These are phyloP conservation scores for Telmatochromis sp. DNA, from an alignment of 2,113 vertebrate genomes.

Conservation along the genomic window DNA sequence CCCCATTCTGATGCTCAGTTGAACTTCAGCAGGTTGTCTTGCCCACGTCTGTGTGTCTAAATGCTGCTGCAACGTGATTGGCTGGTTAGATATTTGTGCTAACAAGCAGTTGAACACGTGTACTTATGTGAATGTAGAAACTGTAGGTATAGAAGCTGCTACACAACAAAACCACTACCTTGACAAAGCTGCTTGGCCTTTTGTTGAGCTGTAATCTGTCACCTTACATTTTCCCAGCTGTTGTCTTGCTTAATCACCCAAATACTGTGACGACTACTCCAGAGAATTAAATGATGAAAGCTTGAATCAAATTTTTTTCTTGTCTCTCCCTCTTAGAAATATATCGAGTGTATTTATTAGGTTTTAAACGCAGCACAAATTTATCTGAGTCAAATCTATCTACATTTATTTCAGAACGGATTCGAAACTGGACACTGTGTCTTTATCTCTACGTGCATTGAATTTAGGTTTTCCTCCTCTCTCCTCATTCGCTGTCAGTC, in stretches of 20 bases:
- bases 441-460: neutral
- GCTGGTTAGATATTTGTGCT: neutral
- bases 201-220: neutral
- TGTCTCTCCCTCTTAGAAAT: neutral
- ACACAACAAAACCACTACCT: too few species aligned
- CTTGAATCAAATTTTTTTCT: neutral
- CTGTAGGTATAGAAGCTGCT: neutral
- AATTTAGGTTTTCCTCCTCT: neutral
- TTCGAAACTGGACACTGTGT: neutral
- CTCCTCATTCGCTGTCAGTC: neutral
- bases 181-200: neutral
- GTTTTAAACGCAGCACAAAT: neutral
- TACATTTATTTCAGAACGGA: neutral
- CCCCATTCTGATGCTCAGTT: neutral
- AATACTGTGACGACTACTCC: neutral
- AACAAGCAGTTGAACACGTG: accelerated
- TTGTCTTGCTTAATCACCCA: neutral
- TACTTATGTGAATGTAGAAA: neutral
- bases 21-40: neutral
- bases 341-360: neutral
- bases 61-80: neutral
- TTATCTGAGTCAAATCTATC: neutral
- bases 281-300: neutral
- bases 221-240: neutral
- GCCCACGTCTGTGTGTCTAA: neutral